Evolutionary conservation across 2,113 vertebrate species (phyloP), one percentile per base, ranked within the genome.

Genomic region (Thymallus thymallus): DNA sequence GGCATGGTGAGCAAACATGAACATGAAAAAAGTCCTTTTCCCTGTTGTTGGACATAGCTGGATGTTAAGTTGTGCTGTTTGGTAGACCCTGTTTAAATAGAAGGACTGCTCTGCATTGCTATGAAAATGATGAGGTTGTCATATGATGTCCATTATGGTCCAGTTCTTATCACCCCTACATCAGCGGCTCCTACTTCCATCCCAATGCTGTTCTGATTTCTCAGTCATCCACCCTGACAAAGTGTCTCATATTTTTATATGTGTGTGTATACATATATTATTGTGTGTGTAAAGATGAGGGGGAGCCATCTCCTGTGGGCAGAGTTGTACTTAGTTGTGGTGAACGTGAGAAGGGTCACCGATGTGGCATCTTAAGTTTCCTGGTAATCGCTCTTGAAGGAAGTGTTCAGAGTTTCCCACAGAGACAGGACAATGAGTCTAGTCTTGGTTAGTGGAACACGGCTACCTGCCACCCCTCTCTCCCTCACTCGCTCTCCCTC

Each of bases 301-400:
- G 4, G 29, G 32, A 60, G 20, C 56, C 56, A 60, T 60, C 56
- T 60, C 56, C 18, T 22, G 67, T 67, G 67, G 46, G 45, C 75
- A 75, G 76, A 81, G 79, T 62, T 82, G 41, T 67, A 62, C 72
- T 76, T 83, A 74, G 77, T 85, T 83, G 81, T 77, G 74, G 81
- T 81, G 85, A 88, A 88, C 85, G 85, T 86, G 83, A 88, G 87
- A 74, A 79, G 85, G 81, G 79, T 86, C 81, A 85, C 79, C 82
- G 84, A 88, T 86, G 79, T 79, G 82, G 74, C 62, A 9, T 85
- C 78, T 85, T 73, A 68, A 80, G 78, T 88, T 88, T 86, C 87
- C 73, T 78, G 80, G 82, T 88, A 88, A 88, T 88, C 76, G 45
- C 76, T 85, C 81, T 86, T 88, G 83, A 85, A 88, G 87, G 83